A percentile compares a stretch with the other conserved stretches of the same genome.
Evolutionary conservation across 2,113 vertebrate species (phyloP).

Genomic region (Opisthocomus hoazin): DNA sequence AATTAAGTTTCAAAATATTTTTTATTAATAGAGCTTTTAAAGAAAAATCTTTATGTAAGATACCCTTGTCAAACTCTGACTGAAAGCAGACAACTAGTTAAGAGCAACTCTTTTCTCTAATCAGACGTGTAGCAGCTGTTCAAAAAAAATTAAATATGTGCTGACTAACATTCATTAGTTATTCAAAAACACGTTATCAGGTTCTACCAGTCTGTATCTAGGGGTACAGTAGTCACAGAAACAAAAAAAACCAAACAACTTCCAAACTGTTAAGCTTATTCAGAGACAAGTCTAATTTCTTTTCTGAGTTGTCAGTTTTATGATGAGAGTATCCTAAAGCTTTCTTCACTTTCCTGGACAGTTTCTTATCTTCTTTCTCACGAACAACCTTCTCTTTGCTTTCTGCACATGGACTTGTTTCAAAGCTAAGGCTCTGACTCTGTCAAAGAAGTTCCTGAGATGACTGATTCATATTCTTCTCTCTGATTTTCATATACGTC

Average conservation of each 20-base stretch:
- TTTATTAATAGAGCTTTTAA: neutral
- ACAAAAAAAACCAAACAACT: neutral
- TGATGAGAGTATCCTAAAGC: neutral
- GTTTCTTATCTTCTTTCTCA: neutral
- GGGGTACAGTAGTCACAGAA: neutral
- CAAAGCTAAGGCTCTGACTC: neutral
- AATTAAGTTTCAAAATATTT: neutral
- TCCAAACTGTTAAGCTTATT: neutral
- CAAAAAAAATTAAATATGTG: neutral
- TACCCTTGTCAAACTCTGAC: neutral
- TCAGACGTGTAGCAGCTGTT: neutral
- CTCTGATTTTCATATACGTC: slow-evolving; percentile 4
- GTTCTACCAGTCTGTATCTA: neutral
- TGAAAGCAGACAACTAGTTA: neutral
- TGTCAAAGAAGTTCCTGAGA: neutral
- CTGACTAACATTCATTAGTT: neutral
- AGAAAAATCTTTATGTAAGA: neutral
- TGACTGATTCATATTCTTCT: neutral
- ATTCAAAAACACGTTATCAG: neutral
- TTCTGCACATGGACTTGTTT: neutral
- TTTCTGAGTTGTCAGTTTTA: slow-evolving; percentile 6
- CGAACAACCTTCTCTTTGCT: neutral
- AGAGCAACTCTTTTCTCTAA: neutral
- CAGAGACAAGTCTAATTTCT: neutral
- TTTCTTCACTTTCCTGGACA: neutral